A percentile compares a stretch with the other conserved stretches of the same genome.
Evolutionary conservation across 2,888 invertebrate species (phyloP).

Genomic region (Pardosa pseudoannulata): DNA sequence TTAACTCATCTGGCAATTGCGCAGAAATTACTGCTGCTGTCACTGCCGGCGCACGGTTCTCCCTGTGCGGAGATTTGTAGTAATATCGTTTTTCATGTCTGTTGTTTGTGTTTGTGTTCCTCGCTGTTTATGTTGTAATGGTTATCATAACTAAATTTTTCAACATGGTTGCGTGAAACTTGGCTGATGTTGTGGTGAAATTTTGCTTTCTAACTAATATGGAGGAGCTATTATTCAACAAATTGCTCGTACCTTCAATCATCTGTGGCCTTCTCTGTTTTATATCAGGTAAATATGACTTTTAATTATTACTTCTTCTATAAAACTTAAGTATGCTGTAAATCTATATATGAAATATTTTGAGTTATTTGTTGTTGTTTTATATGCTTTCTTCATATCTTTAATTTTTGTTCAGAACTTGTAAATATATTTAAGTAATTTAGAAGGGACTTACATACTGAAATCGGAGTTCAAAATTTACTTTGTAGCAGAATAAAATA

Average conservation of each 20-base stretch:
- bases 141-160: conserved; percentile 29
- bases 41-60: conserved; percentile 46
- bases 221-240: conserved; percentile 59
- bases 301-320: neutral
- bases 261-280: conserved; percentile 69
- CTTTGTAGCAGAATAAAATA: too few species aligned
- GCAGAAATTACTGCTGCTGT: neutral
- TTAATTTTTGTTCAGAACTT: too few species aligned
- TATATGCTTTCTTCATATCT: neutral
- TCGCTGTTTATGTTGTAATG: conserved; percentile 57
- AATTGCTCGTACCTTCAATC: conserved; percentile 65
- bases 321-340: neutral
- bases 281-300: conserved; percentile 53
- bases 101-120: conserved; percentile 65
- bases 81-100: conserved; percentile 45
- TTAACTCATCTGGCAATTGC: conserved; percentile 21
- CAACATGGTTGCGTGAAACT: conserved; percentile 58
- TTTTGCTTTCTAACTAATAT: conserved; percentile 39
- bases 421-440: too few species aligned
- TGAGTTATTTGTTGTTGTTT: neutral
- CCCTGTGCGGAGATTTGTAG: conserved; percentile 58
- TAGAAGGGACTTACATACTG: too few species aligned
- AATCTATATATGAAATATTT: neutral
- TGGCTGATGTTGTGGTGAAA: conserved; percentile 47
- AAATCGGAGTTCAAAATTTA: too few species aligned